A percentile compares a stretch with the other conserved stretches of the same genome.
Evolutionary conservation across 2,797 vertebrate species (phyloP).

Genomic region (Muscicapa comitata): DNA sequence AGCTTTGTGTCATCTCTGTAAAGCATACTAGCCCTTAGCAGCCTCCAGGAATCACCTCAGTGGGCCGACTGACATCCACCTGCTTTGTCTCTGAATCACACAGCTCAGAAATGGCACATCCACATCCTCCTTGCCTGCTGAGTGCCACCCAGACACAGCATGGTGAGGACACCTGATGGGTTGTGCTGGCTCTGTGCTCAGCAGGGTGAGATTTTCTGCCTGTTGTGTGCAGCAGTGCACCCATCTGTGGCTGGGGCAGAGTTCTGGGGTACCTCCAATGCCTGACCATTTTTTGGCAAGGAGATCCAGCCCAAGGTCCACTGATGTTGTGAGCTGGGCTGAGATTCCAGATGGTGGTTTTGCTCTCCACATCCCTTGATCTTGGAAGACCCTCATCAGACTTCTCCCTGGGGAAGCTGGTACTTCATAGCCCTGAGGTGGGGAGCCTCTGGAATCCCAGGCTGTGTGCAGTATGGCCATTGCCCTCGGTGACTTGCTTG

Average conservation of each 20-base stretch:
- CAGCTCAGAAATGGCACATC: background rate
- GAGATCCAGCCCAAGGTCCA: background rate
- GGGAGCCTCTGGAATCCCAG: background rate
- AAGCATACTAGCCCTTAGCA: background rate
- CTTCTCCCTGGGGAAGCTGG: background rate
- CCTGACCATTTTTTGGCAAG: background rate
- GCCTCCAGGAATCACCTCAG: background rate
- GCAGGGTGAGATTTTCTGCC: background rate
- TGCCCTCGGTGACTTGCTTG: rapidly evolving
- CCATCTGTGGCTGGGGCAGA: background rate
- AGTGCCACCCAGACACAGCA: background rate
- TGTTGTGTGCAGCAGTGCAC: background rate
- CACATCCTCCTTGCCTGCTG: background rate
- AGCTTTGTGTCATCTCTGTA: background rate
- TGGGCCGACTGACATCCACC: background rate
- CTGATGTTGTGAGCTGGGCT: background rate
- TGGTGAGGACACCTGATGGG: background rate
- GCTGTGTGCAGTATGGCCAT: background rate
- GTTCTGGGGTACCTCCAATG: background rate
- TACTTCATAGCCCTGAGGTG: rapidly evolving
- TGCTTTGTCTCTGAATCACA: background rate
- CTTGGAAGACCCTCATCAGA: background rate
- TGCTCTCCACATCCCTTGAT: background rate
- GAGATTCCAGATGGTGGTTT: background rate
- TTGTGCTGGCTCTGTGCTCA: background rate